Conservation (phyloP, 2,888 invertebrate genomes). For the Ctena decussata region DNA sequence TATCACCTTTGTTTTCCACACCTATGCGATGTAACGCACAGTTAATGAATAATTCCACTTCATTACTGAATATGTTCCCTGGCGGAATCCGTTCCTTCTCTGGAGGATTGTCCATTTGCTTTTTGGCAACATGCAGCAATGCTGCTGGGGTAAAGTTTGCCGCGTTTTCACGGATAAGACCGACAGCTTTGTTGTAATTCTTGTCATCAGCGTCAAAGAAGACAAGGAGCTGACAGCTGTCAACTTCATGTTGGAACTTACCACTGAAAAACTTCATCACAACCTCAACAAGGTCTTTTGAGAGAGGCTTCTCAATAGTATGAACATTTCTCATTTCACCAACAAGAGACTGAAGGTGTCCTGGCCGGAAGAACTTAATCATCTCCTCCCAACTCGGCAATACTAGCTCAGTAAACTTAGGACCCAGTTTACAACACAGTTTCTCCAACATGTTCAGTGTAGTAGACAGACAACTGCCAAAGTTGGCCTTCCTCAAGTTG, state of each 20-base stretch:
- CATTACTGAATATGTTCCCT: not conserved
- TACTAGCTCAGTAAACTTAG: not conserved
- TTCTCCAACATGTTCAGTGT: not conserved
- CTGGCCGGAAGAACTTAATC: not conserved
- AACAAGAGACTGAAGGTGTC: not conserved
- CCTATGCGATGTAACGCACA: not conserved
- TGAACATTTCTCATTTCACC: not conserved
- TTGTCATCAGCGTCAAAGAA: not conserved
- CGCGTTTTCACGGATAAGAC: not conserved
- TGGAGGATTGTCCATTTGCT: not conserved
- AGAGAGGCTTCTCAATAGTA: not conserved
- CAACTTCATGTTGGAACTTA: not conserved
- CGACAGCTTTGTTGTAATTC: not conserved
- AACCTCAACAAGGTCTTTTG: not conserved
- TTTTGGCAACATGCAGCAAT: not conserved
- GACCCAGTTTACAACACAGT: not conserved
- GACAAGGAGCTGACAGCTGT: not conserved
- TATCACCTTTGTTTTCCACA: not conserved
- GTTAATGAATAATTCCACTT: not conserved
- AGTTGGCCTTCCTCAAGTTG: not conserved
- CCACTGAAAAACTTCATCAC: not conserved
- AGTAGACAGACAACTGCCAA: not conserved
- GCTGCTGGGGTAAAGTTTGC: not conserved
- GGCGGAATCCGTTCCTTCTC: not conserved
- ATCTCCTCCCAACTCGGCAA: not conserved